phyloP scores from a whole-genome alignment of 2,797 vertebrate species.

The Sebastes vulpes region DNA sequence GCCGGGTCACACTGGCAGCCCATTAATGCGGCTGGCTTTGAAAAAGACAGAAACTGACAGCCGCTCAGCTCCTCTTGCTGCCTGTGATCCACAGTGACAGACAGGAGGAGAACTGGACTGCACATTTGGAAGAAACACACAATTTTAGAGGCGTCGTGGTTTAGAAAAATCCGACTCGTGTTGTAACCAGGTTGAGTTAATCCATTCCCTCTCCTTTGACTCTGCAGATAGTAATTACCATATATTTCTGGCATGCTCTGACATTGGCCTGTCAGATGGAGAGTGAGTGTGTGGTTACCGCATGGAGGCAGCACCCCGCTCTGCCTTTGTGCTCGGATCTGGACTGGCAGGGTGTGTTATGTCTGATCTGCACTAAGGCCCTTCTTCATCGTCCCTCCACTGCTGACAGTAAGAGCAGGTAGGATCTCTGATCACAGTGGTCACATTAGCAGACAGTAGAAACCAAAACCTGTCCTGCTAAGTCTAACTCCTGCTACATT shows the following conservation, averaged over 20 bases:
- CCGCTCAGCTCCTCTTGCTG: slow-evolving; percentile 44
- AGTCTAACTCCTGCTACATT: not conserved
- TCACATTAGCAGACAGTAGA: not conserved
- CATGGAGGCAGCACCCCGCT: slow-evolving; percentile 19
- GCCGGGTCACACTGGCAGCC: slow-evolving; percentile 62
- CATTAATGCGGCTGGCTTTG: slow-evolving; percentile 67
- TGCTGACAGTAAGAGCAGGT: slow-evolving; percentile 20
- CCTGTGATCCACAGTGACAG: slow-evolving; percentile 55
- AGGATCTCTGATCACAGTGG: not conserved
- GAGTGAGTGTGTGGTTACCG: slow-evolving; percentile 10
- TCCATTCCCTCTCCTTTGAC: slow-evolving; percentile 36
- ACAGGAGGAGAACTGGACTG: slow-evolving; percentile 23
- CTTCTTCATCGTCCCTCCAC: not conserved
- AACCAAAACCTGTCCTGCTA: not conserved
- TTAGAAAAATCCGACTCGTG: not conserved
- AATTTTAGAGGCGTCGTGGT: not conserved
- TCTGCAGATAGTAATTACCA: slow-evolving; percentile 43
- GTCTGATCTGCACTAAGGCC: slow-evolving; percentile 25
- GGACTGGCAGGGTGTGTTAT: slow-evolving; percentile 34
- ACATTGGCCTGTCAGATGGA: slow-evolving; percentile 46
- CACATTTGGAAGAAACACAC: slow-evolving; percentile 42
- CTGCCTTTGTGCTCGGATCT: slow-evolving; percentile 37
- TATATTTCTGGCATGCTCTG: slow-evolving; percentile 36
- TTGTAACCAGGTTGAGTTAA: slow-evolving; percentile 36
- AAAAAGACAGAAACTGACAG: slow-evolving; percentile 69